Evolutionary conservation across 2,888 invertebrate genomes (phyloP).

Genomic region (Emmelina monodactyla): DNA sequence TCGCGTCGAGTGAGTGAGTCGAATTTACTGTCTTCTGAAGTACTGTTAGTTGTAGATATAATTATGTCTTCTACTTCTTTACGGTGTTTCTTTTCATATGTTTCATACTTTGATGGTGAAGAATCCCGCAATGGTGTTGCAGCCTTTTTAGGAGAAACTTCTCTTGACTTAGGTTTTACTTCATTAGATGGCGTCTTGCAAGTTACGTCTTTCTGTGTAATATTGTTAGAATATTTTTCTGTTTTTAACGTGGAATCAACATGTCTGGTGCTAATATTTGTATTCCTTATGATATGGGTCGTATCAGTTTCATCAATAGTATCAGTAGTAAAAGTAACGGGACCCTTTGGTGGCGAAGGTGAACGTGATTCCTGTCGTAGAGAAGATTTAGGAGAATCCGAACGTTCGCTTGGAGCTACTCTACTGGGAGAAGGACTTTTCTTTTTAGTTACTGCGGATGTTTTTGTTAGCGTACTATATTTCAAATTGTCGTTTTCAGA

Average conservation of each 20-base stretch:
- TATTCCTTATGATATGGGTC: constrained; percentile 11
- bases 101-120: constrained; percentile 21
- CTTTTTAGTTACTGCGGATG: no score
- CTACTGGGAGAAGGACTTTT: constrained; percentile 22
- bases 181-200: no score
- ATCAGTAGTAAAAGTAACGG: constrained; percentile 21
- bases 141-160: background rate
- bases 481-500: constrained; percentile 13
- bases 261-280: constrained; percentile 9
- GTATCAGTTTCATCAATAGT: constrained; percentile 16
- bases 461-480: background rate
- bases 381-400: constrained; percentile 14
- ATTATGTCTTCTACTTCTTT: constrained; percentile 15
- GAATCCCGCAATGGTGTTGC: constrained; percentile 10
- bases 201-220: no score
- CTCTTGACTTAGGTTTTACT: no score
- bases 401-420: constrained; percentile 20
- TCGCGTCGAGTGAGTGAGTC: constrained; percentile 22
- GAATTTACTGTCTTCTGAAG: constrained; percentile 18
- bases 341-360: constrained; percentile 30
- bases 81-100: constrained; percentile 21
- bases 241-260: background rate
- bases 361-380: constrained; percentile 23
- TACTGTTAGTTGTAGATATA: constrained; percentile 16
- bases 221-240: no score